phyloP scores from a whole-genome alignment of 2,888 invertebrate species.

The Podotricha telesiphe region DNA sequence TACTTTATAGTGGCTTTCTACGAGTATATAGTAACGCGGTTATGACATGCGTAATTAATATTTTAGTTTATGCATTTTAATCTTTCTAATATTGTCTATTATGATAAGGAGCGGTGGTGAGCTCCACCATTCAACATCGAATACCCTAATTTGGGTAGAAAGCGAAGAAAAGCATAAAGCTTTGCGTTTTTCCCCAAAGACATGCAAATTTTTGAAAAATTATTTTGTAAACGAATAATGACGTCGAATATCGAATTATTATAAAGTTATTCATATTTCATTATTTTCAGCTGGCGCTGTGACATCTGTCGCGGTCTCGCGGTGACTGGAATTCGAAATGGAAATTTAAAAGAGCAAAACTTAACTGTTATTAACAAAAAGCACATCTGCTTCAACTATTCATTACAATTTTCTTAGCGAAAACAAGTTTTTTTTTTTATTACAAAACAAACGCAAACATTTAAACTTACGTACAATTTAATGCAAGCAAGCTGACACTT shows the following conservation, averaged over 20 bases:
- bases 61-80: too few species aligned
- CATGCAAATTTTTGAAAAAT: neutral
- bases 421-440: constrained; percentile 22
- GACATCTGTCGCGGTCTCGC: constrained; percentile 16
- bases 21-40: too few species aligned
- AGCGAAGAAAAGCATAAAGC: too few species aligned
- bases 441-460: constrained; percentile 35
- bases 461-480: constrained; percentile 37
- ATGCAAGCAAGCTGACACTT: constrained; percentile 38
- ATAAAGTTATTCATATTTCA: neutral
- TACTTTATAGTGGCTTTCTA: too few species aligned
- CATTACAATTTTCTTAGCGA: constrained; percentile 21
- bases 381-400: constrained; percentile 12
- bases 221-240: neutral
- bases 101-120: too few species aligned
- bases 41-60: too few species aligned
- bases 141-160: too few species aligned
- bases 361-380: constrained; percentile 18
- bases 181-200: neutral
- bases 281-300: neutral
- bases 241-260: neutral
- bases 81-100: too few species aligned
- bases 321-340: constrained; percentile 11
- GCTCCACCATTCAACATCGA: too few species aligned
- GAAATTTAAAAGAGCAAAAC: constrained; percentile 18